These are phyloP conservation scores for Sylvietta virens DNA, from an alignment of 2,113 vertebrate species.

Conservation along the genomic window DNA sequence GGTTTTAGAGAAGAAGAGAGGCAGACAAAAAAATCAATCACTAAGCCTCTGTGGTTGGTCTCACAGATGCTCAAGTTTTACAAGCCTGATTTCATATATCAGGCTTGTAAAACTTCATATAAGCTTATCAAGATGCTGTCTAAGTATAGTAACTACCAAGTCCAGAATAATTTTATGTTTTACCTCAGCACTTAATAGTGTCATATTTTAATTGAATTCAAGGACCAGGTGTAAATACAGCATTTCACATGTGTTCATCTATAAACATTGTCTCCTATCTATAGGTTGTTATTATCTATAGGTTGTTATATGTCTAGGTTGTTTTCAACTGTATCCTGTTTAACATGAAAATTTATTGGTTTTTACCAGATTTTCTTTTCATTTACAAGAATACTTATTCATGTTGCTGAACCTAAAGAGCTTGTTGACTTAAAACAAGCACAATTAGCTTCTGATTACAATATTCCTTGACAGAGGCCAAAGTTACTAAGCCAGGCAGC, in stretches of 20 bases:
- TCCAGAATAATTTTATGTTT: not conserved
- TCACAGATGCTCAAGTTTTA: not conserved
- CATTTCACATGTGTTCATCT: not conserved
- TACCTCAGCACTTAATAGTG: not conserved
- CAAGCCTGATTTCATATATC: not conserved
- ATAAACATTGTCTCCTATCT: not conserved
- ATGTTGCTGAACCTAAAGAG: not conserved
- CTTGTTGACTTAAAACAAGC: not conserved
- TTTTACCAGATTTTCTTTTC: not conserved
- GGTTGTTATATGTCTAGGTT: not conserved
- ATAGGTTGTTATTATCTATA: not conserved
- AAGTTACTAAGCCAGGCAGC: not conserved
- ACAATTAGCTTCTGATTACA: not conserved
- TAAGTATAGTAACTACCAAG: not conserved
- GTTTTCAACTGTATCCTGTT: not conserved
- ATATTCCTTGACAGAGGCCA: not conserved
- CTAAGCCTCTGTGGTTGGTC: not conserved
- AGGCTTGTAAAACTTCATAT: too few relatives aligned
- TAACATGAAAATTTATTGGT: not conserved
- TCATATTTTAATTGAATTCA: not conserved
- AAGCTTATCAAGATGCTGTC: not conserved
- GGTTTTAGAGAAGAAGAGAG: not conserved
- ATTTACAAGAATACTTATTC: not conserved
- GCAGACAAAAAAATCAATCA: not conserved
- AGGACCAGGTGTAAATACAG: not conserved